Conservation (phyloP, 1,140 invertebrate species). For the Ruditapes philippinarum region DNA sequence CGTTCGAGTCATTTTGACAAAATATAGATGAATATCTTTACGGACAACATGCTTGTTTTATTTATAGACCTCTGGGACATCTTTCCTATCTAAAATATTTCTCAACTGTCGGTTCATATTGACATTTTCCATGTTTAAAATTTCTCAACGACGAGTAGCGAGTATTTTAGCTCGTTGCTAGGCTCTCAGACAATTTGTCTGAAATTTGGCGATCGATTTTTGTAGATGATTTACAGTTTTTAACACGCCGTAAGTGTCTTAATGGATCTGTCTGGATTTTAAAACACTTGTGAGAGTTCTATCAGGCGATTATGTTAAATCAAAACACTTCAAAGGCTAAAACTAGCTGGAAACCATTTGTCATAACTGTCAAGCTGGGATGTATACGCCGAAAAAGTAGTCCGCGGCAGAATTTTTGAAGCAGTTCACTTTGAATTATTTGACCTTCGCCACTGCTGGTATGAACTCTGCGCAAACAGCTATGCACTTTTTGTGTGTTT, state of each 20-base stretch:
- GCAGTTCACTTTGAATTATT: too few relatives aligned
- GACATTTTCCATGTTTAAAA: not conserved
- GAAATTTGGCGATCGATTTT: not conserved
- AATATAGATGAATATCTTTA: too few relatives aligned
- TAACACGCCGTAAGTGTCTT: slow-evolving; percentile 34
- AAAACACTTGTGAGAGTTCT: not conserved
- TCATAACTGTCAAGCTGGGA: not conserved
- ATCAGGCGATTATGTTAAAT: not conserved
- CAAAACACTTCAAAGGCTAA: not conserved
- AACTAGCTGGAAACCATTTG: not conserved
- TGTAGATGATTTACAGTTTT: slow-evolving; percentile 14
- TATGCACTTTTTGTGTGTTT: too few relatives aligned
- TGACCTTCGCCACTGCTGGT: too few relatives aligned
- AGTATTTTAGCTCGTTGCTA: not conserved
- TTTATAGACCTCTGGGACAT: too few relatives aligned
- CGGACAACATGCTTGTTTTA: too few relatives aligned
- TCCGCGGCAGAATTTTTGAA: too few relatives aligned
- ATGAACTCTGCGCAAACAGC: too few relatives aligned
- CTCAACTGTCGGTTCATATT: not conserved
- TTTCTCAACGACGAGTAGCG: not conserved
- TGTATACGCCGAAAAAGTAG: too few relatives aligned
- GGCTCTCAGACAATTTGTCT: not conserved
- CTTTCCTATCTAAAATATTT: not conserved
- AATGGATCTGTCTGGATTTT: slow-evolving; percentile 20
- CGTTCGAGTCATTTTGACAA: too few relatives aligned